Conservation (phyloP, 2,113 vertebrate genomes). For the Pollachius pollachius region DNA sequence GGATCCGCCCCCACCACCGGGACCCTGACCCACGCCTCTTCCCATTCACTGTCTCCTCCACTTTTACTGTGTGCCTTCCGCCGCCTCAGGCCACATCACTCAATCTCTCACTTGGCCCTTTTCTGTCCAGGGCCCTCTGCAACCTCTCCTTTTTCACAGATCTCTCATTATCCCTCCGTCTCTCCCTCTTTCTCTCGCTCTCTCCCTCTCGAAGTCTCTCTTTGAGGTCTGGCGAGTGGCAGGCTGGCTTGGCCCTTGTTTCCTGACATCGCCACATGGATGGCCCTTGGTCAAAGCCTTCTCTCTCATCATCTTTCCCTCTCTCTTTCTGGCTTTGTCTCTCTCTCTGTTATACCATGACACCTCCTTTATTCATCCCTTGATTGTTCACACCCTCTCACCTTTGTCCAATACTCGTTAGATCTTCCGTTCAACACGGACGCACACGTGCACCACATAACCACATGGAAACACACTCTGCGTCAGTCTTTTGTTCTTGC, state of each 20-base stretch:
- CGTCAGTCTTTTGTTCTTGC: no score
- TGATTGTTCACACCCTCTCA: no score
- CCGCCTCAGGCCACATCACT: slow-evolving; percentile 39
- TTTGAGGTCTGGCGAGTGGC: slow-evolving; percentile 28
- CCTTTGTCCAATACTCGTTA: no score
- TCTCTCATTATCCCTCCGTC: slow-evolving; percentile 14
- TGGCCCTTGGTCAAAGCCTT: no score
- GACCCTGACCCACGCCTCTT: slow-evolving; percentile 8
- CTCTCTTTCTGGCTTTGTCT: no score
- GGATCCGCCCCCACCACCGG: slow-evolving; percentile 1
- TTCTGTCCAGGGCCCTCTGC: slow-evolving; percentile 42
- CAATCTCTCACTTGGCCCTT: slow-evolving; percentile 60
- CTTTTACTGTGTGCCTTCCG: no score
- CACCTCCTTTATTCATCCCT: no score
- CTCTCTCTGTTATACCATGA: no score
- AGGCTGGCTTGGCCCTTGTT: no score
- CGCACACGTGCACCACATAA: slow-evolving; percentile 5
- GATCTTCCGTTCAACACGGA: not conserved
- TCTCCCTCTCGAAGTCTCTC: slow-evolving; percentile 36
- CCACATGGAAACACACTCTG: not conserved
- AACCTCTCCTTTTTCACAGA: slow-evolving; percentile 34
- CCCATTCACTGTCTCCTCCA: slow-evolving; percentile 6
- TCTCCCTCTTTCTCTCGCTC: slow-evolving; percentile 27
- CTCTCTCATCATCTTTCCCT: no score
- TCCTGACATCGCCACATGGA: no score